Conservation (phyloP, 2,888 invertebrate genomes). For the Tetrapedia diversipes region DNA sequence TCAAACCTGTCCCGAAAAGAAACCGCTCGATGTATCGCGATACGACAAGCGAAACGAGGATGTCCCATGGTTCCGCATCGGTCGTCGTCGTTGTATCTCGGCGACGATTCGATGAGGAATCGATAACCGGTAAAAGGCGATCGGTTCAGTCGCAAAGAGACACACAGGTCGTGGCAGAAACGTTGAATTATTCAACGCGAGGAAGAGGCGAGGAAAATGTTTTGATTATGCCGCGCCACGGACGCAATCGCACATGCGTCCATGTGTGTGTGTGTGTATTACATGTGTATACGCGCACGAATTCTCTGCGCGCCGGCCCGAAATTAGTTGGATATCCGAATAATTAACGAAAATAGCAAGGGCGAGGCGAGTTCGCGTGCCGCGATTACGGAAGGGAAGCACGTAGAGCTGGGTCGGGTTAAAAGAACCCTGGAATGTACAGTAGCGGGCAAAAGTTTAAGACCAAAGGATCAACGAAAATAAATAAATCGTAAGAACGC, state of each 20-base stretch:
- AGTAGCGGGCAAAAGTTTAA: no score
- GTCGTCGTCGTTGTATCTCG: not conserved
- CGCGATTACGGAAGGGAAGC: not conserved
- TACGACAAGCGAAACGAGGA: slow-evolving; percentile 17
- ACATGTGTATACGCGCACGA: not conserved
- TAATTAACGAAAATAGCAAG: slow-evolving; percentile 32
- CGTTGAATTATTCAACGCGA: slow-evolving; percentile 61
- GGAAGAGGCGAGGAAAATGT: slow-evolving; percentile 53
- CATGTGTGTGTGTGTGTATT: no score
- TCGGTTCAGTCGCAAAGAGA: slow-evolving; percentile 25
- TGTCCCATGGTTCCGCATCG: not conserved
- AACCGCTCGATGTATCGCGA: no score
- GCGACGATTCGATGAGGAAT: slow-evolving; percentile 41
- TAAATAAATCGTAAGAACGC: no score
- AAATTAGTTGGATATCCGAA: slow-evolving; percentile 35
- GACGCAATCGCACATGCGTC: slow-evolving; percentile 21
- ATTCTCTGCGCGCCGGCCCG: slow-evolving; percentile 6
- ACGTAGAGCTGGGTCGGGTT: no score
- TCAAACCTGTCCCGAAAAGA: slow-evolving; percentile 11
- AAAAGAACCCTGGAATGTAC: no score
- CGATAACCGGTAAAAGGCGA: slow-evolving; percentile 46
- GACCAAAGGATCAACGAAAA: no score
- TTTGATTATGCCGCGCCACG: slow-evolving; percentile 58
- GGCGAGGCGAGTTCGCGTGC: not conserved
- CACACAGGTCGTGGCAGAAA: slow-evolving; percentile 25